A percentile compares a stretch with the other conserved stretches of the same genome.
Conservation (phyloP, 2,888 invertebrate species). For the Drosophila robusta region DNA sequence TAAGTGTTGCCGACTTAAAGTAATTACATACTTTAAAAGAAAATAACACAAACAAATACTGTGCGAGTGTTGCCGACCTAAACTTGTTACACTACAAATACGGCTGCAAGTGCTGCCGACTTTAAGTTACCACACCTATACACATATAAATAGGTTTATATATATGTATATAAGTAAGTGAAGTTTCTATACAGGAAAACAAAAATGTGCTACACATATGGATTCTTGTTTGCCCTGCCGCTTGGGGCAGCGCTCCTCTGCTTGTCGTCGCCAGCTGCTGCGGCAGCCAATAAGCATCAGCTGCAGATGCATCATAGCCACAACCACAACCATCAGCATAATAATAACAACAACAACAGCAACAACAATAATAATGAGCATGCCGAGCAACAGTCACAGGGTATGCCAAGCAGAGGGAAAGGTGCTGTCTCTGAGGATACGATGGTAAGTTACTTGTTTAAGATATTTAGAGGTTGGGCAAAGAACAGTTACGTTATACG, state of each 20-base stretch:
- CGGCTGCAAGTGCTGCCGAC: conserved; percentile 13
- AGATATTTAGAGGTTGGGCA: no score
- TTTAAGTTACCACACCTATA: neutral
- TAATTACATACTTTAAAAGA: neutral
- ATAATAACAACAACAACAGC: conserved; percentile 18
- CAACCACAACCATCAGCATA: conserved; percentile 26
- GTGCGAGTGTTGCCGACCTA: conserved; percentile 17
- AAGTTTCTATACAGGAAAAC: conserved; percentile 23
- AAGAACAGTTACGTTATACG: no score
- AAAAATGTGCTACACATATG: conserved; percentile 62
- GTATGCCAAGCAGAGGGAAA: conserved; percentile 21
- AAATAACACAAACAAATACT: no score
- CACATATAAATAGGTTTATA: conserved; percentile 4
- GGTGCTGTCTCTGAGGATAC: conserved; percentile 57
- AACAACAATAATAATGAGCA: conserved; percentile 26
- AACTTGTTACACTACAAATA: conserved; percentile 8
- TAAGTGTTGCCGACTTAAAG: conserved; percentile 22
- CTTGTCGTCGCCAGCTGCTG: conserved; percentile 2
- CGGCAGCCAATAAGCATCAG: conserved; percentile 26
- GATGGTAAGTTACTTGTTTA: conserved; percentile 46
- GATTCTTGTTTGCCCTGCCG: conserved; percentile 24
- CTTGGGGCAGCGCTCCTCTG: conserved; percentile 11
- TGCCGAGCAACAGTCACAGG: conserved; percentile 11
- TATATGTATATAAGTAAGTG: conserved; percentile 13
- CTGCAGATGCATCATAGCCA: conserved; percentile 34